Evolutionary conservation across 1,140 invertebrate genomes (phyloP), one percentile per base, ranked within the genome.

Genomic region (Drosophila busckii): DNA sequence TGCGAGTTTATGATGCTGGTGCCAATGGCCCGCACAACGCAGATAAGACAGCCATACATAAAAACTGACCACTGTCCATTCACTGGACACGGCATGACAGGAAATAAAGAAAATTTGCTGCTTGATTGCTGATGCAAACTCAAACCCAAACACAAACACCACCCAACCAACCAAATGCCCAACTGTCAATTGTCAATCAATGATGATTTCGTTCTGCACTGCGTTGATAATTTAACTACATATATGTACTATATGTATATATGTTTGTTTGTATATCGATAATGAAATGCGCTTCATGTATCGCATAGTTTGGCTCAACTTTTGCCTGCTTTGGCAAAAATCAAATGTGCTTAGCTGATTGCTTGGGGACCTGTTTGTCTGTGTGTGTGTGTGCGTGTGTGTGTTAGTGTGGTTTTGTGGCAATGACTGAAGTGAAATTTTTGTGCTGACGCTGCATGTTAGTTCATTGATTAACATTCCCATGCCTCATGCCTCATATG

Each of bases 381-480:
- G 17, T 29, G 17, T 52, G 17, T 20, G 5, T 10, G 4, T 31
- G 4, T 17, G 5, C 29, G 13, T 16, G 37, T 10, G 9, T 38
- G 9, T 46, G n/a, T 13, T 3, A 8, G n/a, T 31, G 12, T 17
- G 31, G 17, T 13, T 25, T 9, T 28, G 23, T 20, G 45, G 46
- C 31, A 42, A 40, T 56, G 53, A 59, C 46, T 52, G 16, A 19
- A 29, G 12, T 32, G 66, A n/a, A n/a, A 58, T 70, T 63, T 66
- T 66, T 50, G 25, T 66, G 49, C 56, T 62, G 45, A 63, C 61
- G 45, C 53, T 58, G 67, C 53, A 63, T 67, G 71, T 78, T 70
- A 78, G 67, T 56, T 53, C 67, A 71, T 78, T 78, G 71, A 78
- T 78, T 78, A 78, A 80, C 66, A 70, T 78, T 78, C n/a, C 53